phyloP scores from a whole-genome alignment of 1,140 invertebrate species.

The Drosophila lini region DNA sequence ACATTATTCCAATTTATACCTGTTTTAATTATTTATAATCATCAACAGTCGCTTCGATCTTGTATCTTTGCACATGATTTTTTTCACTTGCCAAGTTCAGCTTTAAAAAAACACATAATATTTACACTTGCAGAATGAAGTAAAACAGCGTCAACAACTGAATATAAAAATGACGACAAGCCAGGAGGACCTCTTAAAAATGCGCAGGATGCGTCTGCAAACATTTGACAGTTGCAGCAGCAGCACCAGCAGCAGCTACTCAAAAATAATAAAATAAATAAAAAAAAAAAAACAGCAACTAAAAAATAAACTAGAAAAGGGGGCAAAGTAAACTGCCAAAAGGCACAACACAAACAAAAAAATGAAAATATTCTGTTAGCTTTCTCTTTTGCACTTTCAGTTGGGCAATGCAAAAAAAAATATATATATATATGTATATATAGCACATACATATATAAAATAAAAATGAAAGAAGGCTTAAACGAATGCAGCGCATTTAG shows the following conservation, averaged over 20 bases:
- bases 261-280: slow-evolving; percentile 12
- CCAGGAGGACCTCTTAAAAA: background rate
- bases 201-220: slow-evolving; percentile 25
- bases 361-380: slow-evolving; percentile 15
- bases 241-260: slow-evolving; percentile 13
- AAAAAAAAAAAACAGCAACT: background rate
- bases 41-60: too few species aligned
- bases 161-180: slow-evolving; percentile 21
- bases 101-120: background rate
- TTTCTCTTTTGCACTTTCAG: slow-evolving; percentile 12
- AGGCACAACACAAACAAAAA: slow-evolving; percentile 45
- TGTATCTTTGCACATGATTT: too few species aligned
- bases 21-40: background rate
- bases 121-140: slow-evolving; percentile 1
- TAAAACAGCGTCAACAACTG: slow-evolving; percentile 5
- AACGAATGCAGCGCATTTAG: slow-evolving; percentile 39
- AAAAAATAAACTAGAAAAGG: slow-evolving; percentile 24
- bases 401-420: background rate
- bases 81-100: too few species aligned
- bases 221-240: slow-evolving; percentile 38
- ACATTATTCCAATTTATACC: too few species aligned
- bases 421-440: background rate
- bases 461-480: slow-evolving; percentile 1
- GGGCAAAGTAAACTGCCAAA: slow-evolving; percentile 45
- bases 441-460: background rate